A percentile compares a stretch with the other conserved stretches of the same genome.
These are phyloP conservation scores for Dipodomys stephensi DNA, from an alignment of 2,113 vertebrate genomes.

Conservation along the genomic window DNA sequence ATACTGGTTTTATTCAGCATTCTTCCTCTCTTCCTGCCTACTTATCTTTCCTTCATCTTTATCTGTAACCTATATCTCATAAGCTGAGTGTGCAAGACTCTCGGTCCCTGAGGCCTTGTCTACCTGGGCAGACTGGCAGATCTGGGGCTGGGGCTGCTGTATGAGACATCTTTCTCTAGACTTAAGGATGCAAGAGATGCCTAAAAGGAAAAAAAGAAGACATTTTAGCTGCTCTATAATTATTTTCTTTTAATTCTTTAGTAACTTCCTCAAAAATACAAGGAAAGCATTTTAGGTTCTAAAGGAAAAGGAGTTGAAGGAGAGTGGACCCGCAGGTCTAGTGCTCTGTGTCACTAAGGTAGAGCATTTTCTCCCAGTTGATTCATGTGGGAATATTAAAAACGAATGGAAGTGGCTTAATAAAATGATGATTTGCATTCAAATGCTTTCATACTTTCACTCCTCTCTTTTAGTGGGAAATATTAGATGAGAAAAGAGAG, in stretches of 20 bases:
- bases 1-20: neutral
- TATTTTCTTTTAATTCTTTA: neutral
- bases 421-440: neutral
- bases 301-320: neutral
- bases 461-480: slow-evolving; percentile 54
- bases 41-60: slow-evolving; percentile 19
- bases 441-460: neutral
- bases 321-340: neutral
- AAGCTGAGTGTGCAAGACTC: neutral
- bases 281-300: slow-evolving; percentile 53
- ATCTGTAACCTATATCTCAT: slow-evolving; percentile 54
- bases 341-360: neutral
- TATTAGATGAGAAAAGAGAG: slow-evolving; percentile 36
- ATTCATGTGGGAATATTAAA: neutral
- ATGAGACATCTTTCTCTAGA: neutral
- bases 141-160: neutral
- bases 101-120: neutral
- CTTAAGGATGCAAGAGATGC: neutral
- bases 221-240: slow-evolving; percentile 3
- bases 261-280: neutral
- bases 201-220: neutral
- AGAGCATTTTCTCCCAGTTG: neutral
- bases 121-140: neutral
- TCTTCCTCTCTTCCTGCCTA: neutral
- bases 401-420: slow-evolving; percentile 12